A percentile compares a stretch with the other conserved stretches of the same genome.
phyloP scores from a whole-genome alignment of 2,888 invertebrate species.

The Neoascia interrupta region DNA sequence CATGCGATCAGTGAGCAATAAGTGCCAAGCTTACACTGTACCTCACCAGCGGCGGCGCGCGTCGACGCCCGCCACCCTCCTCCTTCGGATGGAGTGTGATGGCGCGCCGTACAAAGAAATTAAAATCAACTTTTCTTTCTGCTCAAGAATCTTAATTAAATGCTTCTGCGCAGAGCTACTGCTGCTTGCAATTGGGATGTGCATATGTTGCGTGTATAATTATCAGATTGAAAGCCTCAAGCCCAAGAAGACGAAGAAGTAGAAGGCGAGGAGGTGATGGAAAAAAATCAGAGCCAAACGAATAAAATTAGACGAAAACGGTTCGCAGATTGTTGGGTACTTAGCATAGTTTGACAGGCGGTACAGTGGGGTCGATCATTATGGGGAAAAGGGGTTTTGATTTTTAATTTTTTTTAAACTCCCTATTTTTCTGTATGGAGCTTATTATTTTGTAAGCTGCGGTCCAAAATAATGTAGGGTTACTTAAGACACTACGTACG shows the following conservation, averaged over 20 bases:
- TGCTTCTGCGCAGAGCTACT: background rate
- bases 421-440: background rate
- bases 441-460: background rate
- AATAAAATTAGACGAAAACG: slow-evolving; percentile 62
- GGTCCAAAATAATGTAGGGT: background rate
- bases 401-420: background rate
- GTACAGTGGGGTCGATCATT: slow-evolving; percentile 24
- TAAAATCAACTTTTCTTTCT: slow-evolving; percentile 66
- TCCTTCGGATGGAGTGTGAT: slow-evolving; percentile 7
- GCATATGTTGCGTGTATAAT: slow-evolving; percentile 60
- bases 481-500: too few relatives aligned
- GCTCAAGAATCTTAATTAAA: slow-evolving; percentile 66
- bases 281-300: slow-evolving; percentile 67
- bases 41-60: too few relatives aligned
- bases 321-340: slow-evolving; percentile 43
- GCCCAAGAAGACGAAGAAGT: slow-evolving; percentile 7
- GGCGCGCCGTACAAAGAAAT: slow-evolving; percentile 54
- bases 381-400: background rate
- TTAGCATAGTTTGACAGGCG: slow-evolving; percentile 53
- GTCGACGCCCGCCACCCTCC: too few relatives aligned
- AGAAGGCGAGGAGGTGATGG: slow-evolving; percentile 10
- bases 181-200: slow-evolving; percentile 28
- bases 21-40: slow-evolving; percentile 8
- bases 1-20: slow-evolving; percentile 36
- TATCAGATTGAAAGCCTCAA: slow-evolving; percentile 58